These are phyloP conservation scores for Mesorhabditis spiculigera DNA, from an alignment of 2,888 invertebrate species.

Conservation along the genomic window DNA sequence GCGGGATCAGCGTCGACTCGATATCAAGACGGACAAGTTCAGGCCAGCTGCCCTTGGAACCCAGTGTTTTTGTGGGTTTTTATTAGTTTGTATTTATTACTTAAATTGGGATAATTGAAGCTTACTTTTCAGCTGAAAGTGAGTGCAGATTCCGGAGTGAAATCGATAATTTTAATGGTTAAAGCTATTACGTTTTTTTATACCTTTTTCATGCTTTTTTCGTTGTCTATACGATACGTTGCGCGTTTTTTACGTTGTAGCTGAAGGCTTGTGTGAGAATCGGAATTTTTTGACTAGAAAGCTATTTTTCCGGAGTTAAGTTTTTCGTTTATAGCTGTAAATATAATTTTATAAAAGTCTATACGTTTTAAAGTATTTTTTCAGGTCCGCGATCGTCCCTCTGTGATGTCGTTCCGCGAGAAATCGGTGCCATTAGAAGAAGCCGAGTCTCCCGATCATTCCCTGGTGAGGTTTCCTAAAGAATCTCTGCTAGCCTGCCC, in stretches of 20 bases:
- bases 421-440: conserved; percentile 29
- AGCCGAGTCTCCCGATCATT: conserved; percentile 4
- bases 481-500: too few species aligned
- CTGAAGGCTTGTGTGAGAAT: too few species aligned
- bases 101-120: background rate
- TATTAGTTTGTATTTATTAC: background rate
- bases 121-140: background rate
- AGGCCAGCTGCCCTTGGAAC: conserved; percentile 21
- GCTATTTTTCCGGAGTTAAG: too few species aligned
- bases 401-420: conserved; percentile 44
- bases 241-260: too few species aligned
- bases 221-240: too few species aligned
- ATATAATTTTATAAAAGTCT: background rate
- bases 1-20: conserved; percentile 33
- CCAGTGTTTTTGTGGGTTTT: conserved; percentile 23
- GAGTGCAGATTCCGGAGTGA: background rate
- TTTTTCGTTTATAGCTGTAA: background rate
- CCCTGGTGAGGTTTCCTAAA: background rate
- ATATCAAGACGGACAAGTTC: background rate
- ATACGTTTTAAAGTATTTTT: background rate
- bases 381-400: conserved; percentile 35
- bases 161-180: too few species aligned
- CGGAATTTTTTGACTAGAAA: too few species aligned
- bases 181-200: too few species aligned
- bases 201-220: too few species aligned